Evolutionary conservation across 2,888 invertebrate species (phyloP).

Genomic region (Acanthosepion esculentum): DNA sequence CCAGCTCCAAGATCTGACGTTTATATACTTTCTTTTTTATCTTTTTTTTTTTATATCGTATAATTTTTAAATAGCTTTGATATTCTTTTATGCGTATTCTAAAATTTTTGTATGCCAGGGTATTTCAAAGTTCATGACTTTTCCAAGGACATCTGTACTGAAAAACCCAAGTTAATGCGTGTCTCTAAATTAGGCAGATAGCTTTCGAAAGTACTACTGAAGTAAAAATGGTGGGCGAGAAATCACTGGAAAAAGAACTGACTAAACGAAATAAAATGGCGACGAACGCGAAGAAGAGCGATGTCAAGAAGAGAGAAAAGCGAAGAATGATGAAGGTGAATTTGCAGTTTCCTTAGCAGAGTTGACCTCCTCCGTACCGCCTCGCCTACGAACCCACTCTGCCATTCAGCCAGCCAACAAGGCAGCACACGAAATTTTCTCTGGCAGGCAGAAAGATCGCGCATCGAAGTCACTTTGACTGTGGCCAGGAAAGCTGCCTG

Average conservation of each 20-base stretch:
- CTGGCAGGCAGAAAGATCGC: not conserved
- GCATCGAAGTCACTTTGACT: not conserved
- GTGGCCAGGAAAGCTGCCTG: not conserved
- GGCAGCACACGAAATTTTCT: not conserved
- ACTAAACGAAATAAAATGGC: not conserved
- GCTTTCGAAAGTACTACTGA: not conserved
- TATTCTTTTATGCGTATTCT: not conserved
- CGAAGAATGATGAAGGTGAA: not conserved
- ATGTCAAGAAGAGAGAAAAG: not conserved
- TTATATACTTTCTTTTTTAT: too few relatives aligned
- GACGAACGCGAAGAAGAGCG: not conserved
- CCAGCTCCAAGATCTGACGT: too few relatives aligned
- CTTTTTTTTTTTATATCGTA: too few relatives aligned
- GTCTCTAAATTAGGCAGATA: not conserved
- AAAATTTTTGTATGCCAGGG: not conserved
- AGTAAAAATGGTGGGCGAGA: not conserved
- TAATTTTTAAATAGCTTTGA: too few relatives aligned
- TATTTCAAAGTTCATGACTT: too few relatives aligned
- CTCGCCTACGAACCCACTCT: not conserved
- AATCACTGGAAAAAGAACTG: not conserved
- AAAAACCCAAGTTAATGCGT: not conserved
- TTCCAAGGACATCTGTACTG: not conserved
- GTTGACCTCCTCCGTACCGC: not conserved
- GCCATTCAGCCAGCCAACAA: not conserved
- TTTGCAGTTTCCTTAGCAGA: not conserved